Conservation (phyloP, 2,888 invertebrate genomes). For the Melinaea menophilus region DNA sequence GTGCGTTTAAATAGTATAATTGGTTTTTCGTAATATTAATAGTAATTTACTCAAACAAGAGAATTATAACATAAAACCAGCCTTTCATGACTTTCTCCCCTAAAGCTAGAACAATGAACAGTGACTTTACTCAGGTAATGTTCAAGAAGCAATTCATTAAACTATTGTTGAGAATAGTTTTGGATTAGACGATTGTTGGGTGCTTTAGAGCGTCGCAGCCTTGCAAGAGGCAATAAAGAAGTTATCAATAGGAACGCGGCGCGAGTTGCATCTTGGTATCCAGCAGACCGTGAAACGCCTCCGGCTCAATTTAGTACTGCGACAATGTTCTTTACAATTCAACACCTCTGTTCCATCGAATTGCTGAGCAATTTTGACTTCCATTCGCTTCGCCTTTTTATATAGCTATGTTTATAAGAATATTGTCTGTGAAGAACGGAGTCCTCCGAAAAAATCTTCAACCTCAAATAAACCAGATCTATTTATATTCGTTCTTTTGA, state of each 20-base stretch:
- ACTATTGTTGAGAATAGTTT: constrained; percentile 23
- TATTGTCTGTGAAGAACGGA: too few relatives aligned
- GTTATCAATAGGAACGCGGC: constrained; percentile 38
- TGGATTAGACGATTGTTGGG: constrained; percentile 36
- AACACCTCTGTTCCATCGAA: constrained; percentile 44
- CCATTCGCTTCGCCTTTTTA: constrained; percentile 40
- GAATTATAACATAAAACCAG: constrained; percentile 4
- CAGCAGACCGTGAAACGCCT: constrained; percentile 66
- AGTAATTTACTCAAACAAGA: background rate
- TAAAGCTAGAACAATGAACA: constrained; percentile 1
- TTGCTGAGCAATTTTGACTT: constrained; percentile 43
- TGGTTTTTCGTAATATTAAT: constrained; percentile 2
- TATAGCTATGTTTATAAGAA: constrained; percentile 8
- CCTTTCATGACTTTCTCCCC: constrained; percentile 1
- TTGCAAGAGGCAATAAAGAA: constrained; percentile 45
- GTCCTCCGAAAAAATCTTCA: too few relatives aligned
- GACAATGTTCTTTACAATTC: constrained; percentile 54
- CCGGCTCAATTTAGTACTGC: constrained; percentile 63
- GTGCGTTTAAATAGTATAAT: background rate
- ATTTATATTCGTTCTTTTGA: too few relatives aligned
- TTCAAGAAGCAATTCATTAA: constrained; percentile 17
- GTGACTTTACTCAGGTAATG: constrained; percentile 6
- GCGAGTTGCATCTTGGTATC: constrained; percentile 50
- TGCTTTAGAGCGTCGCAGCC: constrained; percentile 14
- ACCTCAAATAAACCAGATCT: too few relatives aligned